Percentiles rank a stretch among this genome's conserved stretches.
Evolutionary conservation across 1,140 invertebrate species (phyloP).

Genomic region (Drosophila bocqueti): DNA sequence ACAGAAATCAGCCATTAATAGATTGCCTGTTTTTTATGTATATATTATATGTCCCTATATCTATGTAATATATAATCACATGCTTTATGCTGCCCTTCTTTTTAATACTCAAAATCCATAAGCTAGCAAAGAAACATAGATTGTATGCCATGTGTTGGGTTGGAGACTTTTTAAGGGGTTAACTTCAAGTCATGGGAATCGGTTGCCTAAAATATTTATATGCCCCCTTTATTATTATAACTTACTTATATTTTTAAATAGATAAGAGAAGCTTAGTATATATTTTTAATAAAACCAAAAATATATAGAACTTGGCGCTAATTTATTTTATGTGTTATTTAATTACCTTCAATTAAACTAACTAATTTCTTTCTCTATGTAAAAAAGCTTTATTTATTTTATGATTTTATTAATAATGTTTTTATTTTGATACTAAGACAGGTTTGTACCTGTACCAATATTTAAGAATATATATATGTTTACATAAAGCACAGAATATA

Average conservation of each 20-base stretch:
- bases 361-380: no score
- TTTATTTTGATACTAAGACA: no score
- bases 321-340: not conserved
- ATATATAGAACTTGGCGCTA: no score
- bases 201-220: not conserved
- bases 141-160: not conserved
- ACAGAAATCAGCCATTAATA: conserved; percentile 25
- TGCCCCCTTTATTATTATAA: not conserved
- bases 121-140: not conserved
- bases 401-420: no score
- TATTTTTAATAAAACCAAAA: no score
- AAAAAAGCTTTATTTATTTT: no score
- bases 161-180: not conserved
- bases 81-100: not conserved
- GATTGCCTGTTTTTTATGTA: conserved; percentile 7
- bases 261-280: no score
- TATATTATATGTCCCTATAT: no score
- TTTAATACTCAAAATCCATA: conserved; percentile 2
- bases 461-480: no score
- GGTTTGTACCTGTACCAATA: no score
- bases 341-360: no score
- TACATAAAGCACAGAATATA: no score
- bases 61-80: not conserved
- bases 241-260: not conserved
- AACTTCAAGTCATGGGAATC: not conserved